Evolutionary conservation across 2,888 invertebrate genomes (phyloP).

Genomic region (Trichogramma dendrolimi): DNA sequence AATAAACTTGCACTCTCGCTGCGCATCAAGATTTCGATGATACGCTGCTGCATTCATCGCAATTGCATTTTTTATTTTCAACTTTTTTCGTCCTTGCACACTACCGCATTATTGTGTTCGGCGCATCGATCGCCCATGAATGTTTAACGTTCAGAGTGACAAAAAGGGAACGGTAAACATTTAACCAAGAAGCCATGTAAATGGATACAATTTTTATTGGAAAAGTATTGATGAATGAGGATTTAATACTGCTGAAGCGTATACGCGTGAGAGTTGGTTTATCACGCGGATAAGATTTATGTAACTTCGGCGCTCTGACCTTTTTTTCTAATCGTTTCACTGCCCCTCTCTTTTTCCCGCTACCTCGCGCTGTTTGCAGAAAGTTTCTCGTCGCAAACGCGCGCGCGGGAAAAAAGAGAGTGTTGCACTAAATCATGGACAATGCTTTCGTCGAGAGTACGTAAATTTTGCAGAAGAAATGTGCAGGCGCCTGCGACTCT

Average conservation of each 20-base stretch:
- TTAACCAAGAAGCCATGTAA: too few species aligned
- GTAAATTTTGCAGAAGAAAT: slow-evolving; percentile 5
- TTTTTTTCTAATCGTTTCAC: neutral
- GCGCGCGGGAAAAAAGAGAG: neutral
- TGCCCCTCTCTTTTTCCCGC: neutral
- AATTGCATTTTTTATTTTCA: slow-evolving; percentile 4
- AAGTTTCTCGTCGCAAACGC: slow-evolving; percentile 11
- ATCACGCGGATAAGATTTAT: slow-evolving; percentile 19
- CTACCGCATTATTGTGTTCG: neutral
- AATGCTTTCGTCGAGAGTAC: slow-evolving; percentile 6
- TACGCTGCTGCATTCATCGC: too few species aligned
- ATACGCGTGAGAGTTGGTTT: neutral
- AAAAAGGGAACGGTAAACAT: too few species aligned
- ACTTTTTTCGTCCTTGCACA: neutral
- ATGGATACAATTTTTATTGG: slow-evolving; percentile 14
- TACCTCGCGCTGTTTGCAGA: slow-evolving; percentile 10
- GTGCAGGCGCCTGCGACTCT: neutral
- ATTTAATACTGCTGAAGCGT: neutral
- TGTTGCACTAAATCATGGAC: slow-evolving; percentile 17
- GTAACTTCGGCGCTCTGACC: slow-evolving; percentile 12
- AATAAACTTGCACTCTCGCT: neutral
- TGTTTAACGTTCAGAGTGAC: too few species aligned
- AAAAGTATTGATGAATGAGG: slow-evolving; percentile 7
- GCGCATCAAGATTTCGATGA: neutral
- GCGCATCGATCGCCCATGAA: too few species aligned